These are phyloP conservation scores for Anguilla pacifica DNA, from an alignment of 2,797 vertebrate species.

Conservation along the genomic window DNA sequence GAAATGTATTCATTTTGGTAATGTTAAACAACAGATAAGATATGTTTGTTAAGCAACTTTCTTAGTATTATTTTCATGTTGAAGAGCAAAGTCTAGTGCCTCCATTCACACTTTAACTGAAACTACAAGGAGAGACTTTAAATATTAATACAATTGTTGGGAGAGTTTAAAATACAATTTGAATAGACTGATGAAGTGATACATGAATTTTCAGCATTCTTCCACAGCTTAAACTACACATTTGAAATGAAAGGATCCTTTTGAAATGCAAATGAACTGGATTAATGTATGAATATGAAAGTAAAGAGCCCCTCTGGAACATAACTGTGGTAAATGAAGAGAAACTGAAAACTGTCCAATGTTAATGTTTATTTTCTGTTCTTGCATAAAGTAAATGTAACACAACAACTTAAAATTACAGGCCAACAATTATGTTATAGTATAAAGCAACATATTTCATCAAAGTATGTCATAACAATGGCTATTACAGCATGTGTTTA, in stretches of 20 bases:
- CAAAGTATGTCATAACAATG: not conserved
- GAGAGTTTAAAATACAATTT: not conserved
- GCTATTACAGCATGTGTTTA: not conserved
- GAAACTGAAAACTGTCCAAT: not conserved
- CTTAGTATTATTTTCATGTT: not conserved
- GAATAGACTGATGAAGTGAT: not conserved
- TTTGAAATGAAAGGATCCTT: not conserved
- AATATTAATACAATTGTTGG: not conserved
- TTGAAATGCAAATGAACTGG: not conserved
- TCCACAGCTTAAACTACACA: not conserved
- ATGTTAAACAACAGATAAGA: no score
- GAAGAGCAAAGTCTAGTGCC: not conserved
- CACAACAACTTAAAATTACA: not conserved
- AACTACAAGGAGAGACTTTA: not conserved
- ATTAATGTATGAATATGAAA: not conserved
- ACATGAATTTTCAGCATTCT: not conserved
- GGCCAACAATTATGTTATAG: no score
- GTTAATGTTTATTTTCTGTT: not conserved
- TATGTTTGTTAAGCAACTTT: not conserved
- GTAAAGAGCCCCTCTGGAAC: not conserved
- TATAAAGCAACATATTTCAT: not conserved
- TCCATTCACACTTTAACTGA: not conserved
- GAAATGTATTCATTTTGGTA: not conserved
- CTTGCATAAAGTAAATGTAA: not conserved
- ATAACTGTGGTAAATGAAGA: not conserved